Evolutionary conservation across 2,888 invertebrate genomes (phyloP).

Genomic region (Sacculina carcini): DNA sequence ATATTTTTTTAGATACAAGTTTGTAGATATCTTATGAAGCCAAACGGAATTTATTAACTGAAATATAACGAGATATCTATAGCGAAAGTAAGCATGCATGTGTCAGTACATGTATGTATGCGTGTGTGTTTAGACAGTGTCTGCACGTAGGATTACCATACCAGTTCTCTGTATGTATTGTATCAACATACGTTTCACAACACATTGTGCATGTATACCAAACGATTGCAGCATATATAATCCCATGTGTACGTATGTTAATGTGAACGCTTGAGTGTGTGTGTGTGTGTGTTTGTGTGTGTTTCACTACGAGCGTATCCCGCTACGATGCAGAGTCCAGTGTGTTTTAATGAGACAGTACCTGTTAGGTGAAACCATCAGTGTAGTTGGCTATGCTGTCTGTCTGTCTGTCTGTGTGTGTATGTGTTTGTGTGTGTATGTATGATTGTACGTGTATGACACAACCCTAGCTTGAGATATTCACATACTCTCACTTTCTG

Average conservation of each 20-base stretch:
- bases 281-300: neutral
- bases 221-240: neutral
- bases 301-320: too few relatives aligned
- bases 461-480: too few relatives aligned
- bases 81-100: neutral
- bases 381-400: conserved; percentile 14
- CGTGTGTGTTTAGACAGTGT: neutral
- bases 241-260: neutral
- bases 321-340: too few relatives aligned
- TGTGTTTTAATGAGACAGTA: too few relatives aligned
- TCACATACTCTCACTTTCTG: too few relatives aligned
- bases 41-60: neutral
- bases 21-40: neutral
- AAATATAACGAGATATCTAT: neutral
- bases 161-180: too few relatives aligned
- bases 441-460: too few relatives aligned
- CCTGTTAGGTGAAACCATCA: neutral
- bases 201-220: neutral
- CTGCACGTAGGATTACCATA: too few relatives aligned
- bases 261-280: neutral
- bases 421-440: too few relatives aligned
- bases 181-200: too few relatives aligned
- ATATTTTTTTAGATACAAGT: too few relatives aligned
- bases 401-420: conserved; percentile 13
- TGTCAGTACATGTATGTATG: neutral